Evolutionary conservation across 2,113 vertebrate genomes (phyloP), one percentile per base, ranked within the genome.

Genomic region (Pagrus major): DNA sequence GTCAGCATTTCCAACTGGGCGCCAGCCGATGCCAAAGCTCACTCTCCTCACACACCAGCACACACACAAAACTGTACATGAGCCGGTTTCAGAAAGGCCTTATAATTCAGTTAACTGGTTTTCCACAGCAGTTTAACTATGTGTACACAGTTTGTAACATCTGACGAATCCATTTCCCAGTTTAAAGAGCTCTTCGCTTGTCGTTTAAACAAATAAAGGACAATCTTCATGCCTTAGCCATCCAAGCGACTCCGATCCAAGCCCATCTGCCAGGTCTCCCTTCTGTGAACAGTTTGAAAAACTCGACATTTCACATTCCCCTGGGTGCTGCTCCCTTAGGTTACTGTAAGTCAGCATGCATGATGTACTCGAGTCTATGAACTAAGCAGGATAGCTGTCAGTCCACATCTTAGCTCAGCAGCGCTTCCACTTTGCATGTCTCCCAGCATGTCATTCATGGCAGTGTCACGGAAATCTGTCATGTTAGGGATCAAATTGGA

Each of bases 1-100:
- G 81, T 84, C 73, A 81, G 69, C 71, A 25, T 76, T 75, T 85
- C 81, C 84, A 44, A 86, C 72, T 33, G 35, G 61, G 67, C 4
- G 31, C 25, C 41, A 64, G 64, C 25, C 46, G 12, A 54, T 66
- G 71, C 71, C 69, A 68, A 75, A 70, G 55, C 71, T 9, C 31
- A 49, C 61, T 9, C 8, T 12, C 35, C 56, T 56, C 65, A 60
- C 81, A 66, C 35, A 37, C 44, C 39, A 9, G 46, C 10, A 39
- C 44, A 37, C 5, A 12, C 58, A 23, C n/a, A 23, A 39, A 35
- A 60, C 8, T 25, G n/a, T 41, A 44, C 4, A 37, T 46, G 5
- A 35, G 31, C 16, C 31, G 42, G 52, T 51, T 56, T 64, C 9
- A 56, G 29, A 71, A 46, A 61, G 67, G 33, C 41, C 33, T 58